These are phyloP conservation scores for Catharus bicknelli DNA, from an alignment of 2,113 vertebrate species.

Conservation along the genomic window DNA sequence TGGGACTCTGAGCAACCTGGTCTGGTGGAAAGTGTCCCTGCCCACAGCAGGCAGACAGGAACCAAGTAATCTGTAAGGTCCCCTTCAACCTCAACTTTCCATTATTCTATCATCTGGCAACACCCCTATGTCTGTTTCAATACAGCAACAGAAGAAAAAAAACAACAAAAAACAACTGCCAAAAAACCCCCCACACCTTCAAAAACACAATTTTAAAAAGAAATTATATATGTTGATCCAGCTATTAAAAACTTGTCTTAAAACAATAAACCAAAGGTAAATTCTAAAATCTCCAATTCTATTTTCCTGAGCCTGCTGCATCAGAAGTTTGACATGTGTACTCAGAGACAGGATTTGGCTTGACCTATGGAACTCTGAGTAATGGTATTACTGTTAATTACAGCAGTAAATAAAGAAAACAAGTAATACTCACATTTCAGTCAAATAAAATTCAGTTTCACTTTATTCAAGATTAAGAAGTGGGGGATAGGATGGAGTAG, in stretches of 20 bases:
- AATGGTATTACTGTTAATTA: not conserved
- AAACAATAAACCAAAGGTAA: not conserved
- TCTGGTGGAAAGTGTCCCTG: not conserved
- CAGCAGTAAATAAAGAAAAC: not conserved
- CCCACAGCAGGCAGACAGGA: not conserved
- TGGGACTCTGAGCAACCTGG: not conserved
- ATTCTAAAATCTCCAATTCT: not conserved
- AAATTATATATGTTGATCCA: not conserved
- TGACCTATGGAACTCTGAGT: not conserved
- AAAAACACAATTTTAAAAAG: not conserved
- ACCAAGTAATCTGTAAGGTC: not conserved
- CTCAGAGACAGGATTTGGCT: not conserved
- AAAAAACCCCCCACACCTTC: rapidly evolving
- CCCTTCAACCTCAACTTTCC: not conserved
- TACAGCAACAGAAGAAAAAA: not conserved
- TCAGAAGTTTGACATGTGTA: not conserved
- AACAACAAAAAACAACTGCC: not conserved
- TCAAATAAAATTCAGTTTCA: constrained; percentile 21
- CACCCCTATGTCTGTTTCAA: not conserved
- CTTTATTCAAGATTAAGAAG: constrained; percentile 29
- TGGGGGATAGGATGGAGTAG: too few relatives aligned
- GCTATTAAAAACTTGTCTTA: not conserved
- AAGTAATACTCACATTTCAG: not conserved
- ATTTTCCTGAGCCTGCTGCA: not conserved
- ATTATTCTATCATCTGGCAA: not conserved